Conservation (phyloP, 2,797 vertebrate genomes). For the Phataginus tricuspis region DNA sequence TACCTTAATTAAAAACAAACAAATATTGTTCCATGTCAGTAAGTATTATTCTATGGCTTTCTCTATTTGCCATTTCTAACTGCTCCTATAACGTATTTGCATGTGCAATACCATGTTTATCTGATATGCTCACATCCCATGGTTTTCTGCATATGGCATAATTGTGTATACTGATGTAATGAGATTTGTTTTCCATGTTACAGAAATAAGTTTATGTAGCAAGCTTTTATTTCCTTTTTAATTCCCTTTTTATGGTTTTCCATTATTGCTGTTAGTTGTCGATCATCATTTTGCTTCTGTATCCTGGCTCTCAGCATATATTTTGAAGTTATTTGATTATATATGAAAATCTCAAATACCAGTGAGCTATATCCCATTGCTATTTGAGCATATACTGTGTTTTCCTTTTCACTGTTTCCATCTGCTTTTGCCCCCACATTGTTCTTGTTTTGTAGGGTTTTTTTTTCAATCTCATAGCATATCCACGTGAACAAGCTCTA, state of each 20-base stretch:
- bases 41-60: background rate
- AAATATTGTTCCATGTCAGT: background rate
- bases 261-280: background rate
- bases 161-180: background rate
- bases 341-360: background rate
- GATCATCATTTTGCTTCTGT: background rate
- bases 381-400: slow-evolving; percentile 1
- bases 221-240: slow-evolving; percentile 8
- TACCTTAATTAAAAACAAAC: no score
- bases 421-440: background rate
- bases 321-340: background rate
- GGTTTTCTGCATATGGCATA: background rate
- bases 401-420: slow-evolving; percentile 8
- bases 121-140: background rate
- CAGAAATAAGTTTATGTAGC: background rate
- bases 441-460: background rate
- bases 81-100: background rate
- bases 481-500: background rate
- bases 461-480: background rate
- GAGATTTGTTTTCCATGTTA: background rate
- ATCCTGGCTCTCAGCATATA: background rate
- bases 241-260: background rate
- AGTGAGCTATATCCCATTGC: background rate
- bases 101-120: background rate
- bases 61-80: background rate